A percentile compares a stretch with the other conserved stretches of the same genome.
Evolutionary conservation across 2,113 vertebrate species (phyloP).

Genomic region (Malurus melanocephalus): DNA sequence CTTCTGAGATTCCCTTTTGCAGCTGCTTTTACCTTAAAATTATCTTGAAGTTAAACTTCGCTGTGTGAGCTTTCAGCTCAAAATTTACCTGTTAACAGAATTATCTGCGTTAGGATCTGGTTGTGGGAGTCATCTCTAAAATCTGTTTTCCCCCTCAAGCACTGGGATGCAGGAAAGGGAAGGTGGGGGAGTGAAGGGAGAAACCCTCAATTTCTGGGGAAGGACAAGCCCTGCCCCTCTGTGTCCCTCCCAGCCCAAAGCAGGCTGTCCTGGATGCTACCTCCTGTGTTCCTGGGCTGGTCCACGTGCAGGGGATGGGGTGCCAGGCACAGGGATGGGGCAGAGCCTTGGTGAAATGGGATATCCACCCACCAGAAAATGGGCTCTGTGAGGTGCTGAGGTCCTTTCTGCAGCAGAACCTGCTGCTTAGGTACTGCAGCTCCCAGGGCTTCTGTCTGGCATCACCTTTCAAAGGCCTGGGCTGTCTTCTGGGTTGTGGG

Average conservation of each 20-base stretch:
- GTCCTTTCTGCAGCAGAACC: not conserved
- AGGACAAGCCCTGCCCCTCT: not conserved
- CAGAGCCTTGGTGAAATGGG: rapidly evolving
- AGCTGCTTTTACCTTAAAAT: not conserved
- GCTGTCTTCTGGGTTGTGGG: not conserved
- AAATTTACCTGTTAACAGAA: not conserved
- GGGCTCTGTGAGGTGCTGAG: not conserved
- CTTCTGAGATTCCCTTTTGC: not conserved
- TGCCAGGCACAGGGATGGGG: not conserved
- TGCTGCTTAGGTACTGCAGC: not conserved
- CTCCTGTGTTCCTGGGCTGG: not conserved
- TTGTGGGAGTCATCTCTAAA: not conserved
- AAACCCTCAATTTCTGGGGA: not conserved
- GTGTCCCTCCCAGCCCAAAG: not conserved
- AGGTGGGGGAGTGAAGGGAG: not conserved
- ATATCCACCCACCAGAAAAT: rapidly evolving
- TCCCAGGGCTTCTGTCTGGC: not conserved
- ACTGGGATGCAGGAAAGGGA: not conserved
- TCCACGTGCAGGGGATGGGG: rapidly evolving
- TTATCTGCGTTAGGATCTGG: not conserved
- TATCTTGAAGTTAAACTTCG: not conserved
- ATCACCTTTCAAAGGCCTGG: not conserved
- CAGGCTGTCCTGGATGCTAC: not conserved
- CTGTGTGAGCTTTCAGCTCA: not conserved
- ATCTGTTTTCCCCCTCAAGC: not conserved